Evolutionary conservation across 2,797 vertebrate genomes (phyloP).

Genomic region (Scolopax rusticola): DNA sequence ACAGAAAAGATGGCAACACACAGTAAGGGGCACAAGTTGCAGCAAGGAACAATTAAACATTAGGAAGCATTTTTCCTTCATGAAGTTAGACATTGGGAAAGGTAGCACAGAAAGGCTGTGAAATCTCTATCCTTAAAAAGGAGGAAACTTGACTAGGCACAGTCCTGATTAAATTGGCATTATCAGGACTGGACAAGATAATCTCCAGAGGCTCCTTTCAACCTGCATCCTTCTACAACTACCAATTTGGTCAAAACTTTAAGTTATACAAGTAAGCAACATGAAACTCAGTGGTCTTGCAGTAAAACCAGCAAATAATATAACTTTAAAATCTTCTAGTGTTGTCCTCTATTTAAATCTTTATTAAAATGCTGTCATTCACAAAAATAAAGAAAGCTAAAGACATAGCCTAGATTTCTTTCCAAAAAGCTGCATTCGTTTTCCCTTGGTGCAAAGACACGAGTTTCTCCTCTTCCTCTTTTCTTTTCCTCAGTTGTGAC

Average conservation of each 20-base stretch:
- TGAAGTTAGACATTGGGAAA: neutral
- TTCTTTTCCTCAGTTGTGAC: constrained; percentile 37
- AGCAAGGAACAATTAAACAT: neutral
- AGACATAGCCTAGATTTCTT: neutral
- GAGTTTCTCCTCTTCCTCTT: constrained; percentile 59
- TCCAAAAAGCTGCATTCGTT: neutral
- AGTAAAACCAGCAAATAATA: neutral
- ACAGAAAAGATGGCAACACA: neutral
- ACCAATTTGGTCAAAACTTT: neutral
- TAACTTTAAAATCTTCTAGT: neutral
- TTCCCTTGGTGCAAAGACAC: neutral
- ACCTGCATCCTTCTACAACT: neutral
- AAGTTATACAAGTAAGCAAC: neutral
- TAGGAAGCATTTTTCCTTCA: neutral
- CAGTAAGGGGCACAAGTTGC: neutral
- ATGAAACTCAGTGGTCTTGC: neutral
- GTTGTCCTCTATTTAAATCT: neutral
- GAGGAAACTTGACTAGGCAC: neutral
- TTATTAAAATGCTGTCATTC: constrained; percentile 18
- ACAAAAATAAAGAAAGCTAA: constrained; percentile 18
- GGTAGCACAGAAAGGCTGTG: neutral
- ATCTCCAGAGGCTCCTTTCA: neutral
- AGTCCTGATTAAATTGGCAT: neutral
- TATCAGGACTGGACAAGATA: neutral
- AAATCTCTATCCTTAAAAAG: neutral